phyloP scores from a whole-genome alignment of 1,140 invertebrate genomes.

The Formica exsecta region DNA sequence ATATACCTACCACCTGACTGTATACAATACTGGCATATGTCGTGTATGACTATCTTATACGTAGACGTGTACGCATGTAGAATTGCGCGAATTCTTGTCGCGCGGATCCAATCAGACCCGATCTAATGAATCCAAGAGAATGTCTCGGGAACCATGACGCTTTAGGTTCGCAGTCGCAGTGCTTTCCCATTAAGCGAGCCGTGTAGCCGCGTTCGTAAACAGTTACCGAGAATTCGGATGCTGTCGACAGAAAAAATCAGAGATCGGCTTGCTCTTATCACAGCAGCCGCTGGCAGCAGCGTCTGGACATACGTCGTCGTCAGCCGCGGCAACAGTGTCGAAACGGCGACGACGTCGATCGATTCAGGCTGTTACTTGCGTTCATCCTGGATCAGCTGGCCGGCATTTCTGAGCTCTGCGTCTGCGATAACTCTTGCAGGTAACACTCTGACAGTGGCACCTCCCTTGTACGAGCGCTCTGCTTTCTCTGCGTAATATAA shows the following conservation, averaged over 20 bases:
- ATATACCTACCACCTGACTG: not conserved
- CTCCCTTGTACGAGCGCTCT: slow-evolving; percentile 90
- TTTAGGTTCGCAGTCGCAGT: not conserved
- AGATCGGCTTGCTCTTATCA: slow-evolving; percentile 43
- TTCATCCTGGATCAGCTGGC: slow-evolving; percentile 83
- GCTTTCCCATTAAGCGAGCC: not conserved
- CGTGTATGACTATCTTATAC: not conserved
- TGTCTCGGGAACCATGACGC: not conserved
- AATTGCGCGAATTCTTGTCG: not conserved
- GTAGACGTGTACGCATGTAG: not conserved
- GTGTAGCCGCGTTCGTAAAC: not conserved
- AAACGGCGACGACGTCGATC: slow-evolving; percentile 75
- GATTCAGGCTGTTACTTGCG: slow-evolving; percentile 72
- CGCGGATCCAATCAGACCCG: not conserved
- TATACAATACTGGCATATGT: slow-evolving; percentile 30
- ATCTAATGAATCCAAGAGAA: slow-evolving; percentile 45
- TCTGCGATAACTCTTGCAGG: slow-evolving; percentile 88
- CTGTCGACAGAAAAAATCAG: not conserved
- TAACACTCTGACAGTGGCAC: slow-evolving; percentile 91
- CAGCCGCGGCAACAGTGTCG: slow-evolving; percentile 62
- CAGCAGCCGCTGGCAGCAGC: slow-evolving; percentile 59
- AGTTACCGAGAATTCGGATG: slow-evolving; percentile 3
- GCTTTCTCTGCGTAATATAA: slow-evolving; percentile 89
- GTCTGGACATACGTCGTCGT: slow-evolving; percentile 55
- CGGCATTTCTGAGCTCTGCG: slow-evolving; percentile 82